Conservation (phyloP, 2,888 invertebrate species). For the Drosophila quinaria region DNA sequence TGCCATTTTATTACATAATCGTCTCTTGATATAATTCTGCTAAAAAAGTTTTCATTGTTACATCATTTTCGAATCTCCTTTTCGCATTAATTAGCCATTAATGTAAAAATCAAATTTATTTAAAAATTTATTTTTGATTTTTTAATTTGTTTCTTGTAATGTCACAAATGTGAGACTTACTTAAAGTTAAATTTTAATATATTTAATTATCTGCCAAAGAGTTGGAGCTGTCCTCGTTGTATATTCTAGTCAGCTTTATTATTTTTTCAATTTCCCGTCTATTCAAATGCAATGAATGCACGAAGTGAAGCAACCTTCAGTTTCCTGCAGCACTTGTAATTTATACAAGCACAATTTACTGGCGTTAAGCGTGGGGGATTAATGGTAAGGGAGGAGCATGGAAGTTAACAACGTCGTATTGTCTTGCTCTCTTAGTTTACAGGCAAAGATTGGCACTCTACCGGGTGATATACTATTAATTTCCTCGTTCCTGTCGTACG, state of each 20-base stretch:
- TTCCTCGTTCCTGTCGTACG: slow-evolving; percentile 97
- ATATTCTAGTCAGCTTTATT: slow-evolving; percentile 56
- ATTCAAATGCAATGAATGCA: slow-evolving; percentile 66
- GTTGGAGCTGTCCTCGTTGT: slow-evolving; percentile 18
- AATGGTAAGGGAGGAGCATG: slow-evolving; percentile 14
- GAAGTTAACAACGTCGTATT: slow-evolving; percentile 10
- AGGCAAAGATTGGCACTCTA: slow-evolving; percentile 91
- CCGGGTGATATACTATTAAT: slow-evolving; percentile 97
- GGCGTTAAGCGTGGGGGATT: slow-evolving; percentile 47
- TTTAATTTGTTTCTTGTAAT: too few relatives aligned
- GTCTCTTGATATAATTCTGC: background rate
- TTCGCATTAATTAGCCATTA: too few relatives aligned
- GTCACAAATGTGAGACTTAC: too few relatives aligned
- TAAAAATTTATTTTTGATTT: too few relatives aligned
- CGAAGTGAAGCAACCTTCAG: slow-evolving; percentile 46
- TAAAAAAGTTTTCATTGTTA: background rate
- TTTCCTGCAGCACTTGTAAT: slow-evolving; percentile 65
- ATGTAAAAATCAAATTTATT: too few relatives aligned
- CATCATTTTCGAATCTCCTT: too few relatives aligned
- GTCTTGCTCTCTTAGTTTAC: slow-evolving; percentile 86
- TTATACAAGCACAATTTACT: slow-evolving; percentile 72
- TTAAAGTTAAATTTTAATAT: too few relatives aligned
- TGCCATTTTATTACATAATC: background rate
- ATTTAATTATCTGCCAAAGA: background rate
- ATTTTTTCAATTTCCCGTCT: slow-evolving; percentile 78